Percentiles rank a stretch among this genome's conserved stretches.
phyloP scores from a whole-genome alignment of 2,113 vertebrate genomes.

The Heterotilapia buettikoferi region DNA sequence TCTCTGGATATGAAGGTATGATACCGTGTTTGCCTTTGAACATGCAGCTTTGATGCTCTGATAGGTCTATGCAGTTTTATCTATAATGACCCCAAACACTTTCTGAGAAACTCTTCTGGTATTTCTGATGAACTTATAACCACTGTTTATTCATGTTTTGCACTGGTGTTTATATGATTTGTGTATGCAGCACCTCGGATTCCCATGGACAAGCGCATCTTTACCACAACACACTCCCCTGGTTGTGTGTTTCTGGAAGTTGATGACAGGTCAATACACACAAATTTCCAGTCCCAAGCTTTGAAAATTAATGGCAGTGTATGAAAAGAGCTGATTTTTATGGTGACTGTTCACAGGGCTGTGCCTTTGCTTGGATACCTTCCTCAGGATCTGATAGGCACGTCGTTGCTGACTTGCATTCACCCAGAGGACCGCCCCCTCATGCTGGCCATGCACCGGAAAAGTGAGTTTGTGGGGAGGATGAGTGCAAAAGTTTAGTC shows the following conservation, averaged over 20 bases:
- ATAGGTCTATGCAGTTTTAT: not conserved
- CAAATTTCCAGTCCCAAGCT: not conserved
- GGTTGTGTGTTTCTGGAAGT: constrained; percentile 89
- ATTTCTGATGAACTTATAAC: not conserved
- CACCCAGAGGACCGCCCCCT: constrained; percentile 83
- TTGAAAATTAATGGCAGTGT: not conserved
- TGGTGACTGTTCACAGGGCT: constrained; percentile 67
- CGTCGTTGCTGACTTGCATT: constrained; percentile 77
- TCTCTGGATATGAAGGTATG: constrained; percentile 87
- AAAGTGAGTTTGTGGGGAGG: constrained; percentile 64
- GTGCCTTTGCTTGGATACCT: constrained; percentile 89
- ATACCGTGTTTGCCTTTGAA: not conserved
- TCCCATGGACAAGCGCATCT: constrained; percentile 86
- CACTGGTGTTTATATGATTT: not conserved
- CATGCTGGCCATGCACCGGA: constrained; percentile 82
- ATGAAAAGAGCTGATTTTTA: not conserved
- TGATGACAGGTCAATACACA: constrained; percentile 79
- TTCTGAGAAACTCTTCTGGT: not conserved
- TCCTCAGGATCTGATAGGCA: constrained; percentile 87
- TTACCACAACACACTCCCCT: constrained; percentile 89
- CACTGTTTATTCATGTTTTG: not conserved
- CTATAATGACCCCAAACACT: not conserved
- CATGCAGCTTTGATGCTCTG: not conserved
- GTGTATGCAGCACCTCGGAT: constrained; percentile 79
- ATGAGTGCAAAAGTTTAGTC: not conserved